A percentile compares a stretch with the other conserved stretches of the same genome.
These are phyloP conservation scores for Nasua narica DNA, from an alignment of 2,797 vertebrate species.

Conservation along the genomic window DNA sequence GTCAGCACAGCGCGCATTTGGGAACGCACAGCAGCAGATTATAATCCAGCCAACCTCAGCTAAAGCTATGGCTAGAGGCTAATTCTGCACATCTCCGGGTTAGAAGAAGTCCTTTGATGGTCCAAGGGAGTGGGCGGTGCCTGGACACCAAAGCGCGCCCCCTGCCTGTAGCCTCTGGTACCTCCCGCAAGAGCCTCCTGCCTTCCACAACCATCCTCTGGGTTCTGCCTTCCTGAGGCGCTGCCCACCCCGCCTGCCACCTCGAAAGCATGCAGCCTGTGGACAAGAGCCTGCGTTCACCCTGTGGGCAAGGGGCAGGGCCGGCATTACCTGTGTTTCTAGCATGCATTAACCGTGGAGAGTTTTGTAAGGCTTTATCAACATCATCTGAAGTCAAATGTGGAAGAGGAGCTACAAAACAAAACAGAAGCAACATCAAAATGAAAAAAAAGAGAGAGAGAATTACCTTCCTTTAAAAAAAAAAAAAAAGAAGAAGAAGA, in stretches of 20 bases:
- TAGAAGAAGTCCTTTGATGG: not conserved
- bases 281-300: conserved; percentile 47
- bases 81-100: not conserved
- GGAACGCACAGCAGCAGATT: fast-evolving
- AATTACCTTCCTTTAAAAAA: conserved; percentile 57
- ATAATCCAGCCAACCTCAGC: not conserved
- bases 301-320: conserved; percentile 75
- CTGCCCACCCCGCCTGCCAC: not conserved
- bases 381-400: conserved; percentile 97
- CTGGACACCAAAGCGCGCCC: not conserved
- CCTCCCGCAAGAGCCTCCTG: not conserved
- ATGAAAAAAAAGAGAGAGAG: conserved; percentile 79
- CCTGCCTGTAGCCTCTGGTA: not conserved
- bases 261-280: conserved; percentile 50
- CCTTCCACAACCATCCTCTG: not conserved
- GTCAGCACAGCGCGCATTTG: fast-evolving
- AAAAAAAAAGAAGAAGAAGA: no score
- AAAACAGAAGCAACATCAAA: conserved; percentile 86
- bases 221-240: not conserved
- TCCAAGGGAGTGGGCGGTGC: no score
- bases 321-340: conserved; percentile 93
- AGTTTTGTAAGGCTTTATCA: conserved; percentile 96
- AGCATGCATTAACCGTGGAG: conserved; percentile 95
- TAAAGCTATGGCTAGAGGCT: not conserved
- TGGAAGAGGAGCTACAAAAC: conserved; percentile 94